Evolutionary conservation across 64 coral and sea anemone species (phyloP).

Genomic region (Cladopsammia gracilis): DNA sequence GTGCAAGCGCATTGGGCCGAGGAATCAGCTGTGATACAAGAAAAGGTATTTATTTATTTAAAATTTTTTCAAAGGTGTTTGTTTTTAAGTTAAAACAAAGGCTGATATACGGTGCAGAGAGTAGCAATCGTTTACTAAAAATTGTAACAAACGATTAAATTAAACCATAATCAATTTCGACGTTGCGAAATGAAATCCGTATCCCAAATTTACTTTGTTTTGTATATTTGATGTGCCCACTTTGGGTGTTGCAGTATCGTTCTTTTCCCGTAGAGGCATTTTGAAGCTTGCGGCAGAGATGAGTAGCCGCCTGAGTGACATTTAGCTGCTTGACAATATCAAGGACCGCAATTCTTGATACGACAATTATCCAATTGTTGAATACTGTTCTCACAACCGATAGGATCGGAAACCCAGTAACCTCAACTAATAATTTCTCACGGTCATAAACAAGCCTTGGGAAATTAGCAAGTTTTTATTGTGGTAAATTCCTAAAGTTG

Average conservation of each 20-base stretch:
- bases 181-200: neutral
- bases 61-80: neutral
- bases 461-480: neutral
- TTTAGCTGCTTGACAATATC: conserved; percentile 14
- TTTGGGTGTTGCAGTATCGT: neutral
- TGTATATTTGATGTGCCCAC: neutral
- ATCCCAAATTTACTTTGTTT: neutral
- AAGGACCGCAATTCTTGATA: conserved; percentile 44
- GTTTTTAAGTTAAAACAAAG: neutral
- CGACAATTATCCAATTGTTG: conserved; percentile 20
- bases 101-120: neutral
- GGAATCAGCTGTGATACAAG: neutral
- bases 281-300: neutral
- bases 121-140: neutral
- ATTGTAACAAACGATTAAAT: neutral
- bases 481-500: neutral
- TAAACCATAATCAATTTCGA: neutral
- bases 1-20: conserved; percentile 13
- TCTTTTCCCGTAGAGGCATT: conserved; percentile 10
- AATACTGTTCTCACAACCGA: neutral
- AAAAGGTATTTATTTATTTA: conserved; percentile 42
- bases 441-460: neutral
- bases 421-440: neutral
- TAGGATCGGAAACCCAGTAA: conserved; percentile 12
- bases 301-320: neutral